phyloP scores from a whole-genome alignment of 2,113 vertebrate genomes.

The Cacatua alba region DNA sequence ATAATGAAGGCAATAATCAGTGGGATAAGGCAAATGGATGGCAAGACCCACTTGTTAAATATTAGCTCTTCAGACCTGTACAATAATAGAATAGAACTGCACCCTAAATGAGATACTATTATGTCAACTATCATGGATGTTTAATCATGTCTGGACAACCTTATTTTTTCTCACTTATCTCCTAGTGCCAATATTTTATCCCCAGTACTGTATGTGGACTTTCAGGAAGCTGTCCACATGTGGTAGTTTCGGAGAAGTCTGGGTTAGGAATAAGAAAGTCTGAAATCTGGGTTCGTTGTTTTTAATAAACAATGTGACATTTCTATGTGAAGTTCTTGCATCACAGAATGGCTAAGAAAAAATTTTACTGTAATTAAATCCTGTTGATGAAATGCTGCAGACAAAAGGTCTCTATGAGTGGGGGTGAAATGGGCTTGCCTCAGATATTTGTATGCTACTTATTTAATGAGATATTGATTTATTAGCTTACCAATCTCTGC shows the following conservation, averaged over 20 bases:
- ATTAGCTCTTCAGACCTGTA: neutral
- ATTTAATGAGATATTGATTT: constrained; percentile 22
- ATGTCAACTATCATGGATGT: neutral
- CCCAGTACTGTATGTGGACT: neutral
- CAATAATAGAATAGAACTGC: neutral
- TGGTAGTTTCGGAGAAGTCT: neutral
- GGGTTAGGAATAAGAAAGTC: neutral
- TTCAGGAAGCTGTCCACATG: neutral
- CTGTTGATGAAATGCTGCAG: neutral
- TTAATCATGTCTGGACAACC: neutral
- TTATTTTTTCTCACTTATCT: neutral
- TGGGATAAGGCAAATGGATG: neutral
- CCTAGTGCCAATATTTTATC: neutral
- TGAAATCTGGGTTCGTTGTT: neutral
- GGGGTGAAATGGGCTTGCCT: neutral
- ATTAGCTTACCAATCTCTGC: neutral
- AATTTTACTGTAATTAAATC: neutral
- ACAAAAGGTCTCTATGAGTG: neutral
- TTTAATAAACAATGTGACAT: neutral
- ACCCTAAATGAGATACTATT: neutral
- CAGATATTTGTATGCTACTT: constrained; percentile 18
- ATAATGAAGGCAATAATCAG: neutral
- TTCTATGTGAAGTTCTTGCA: neutral
- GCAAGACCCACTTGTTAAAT: neutral
- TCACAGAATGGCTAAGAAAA: neutral